A percentile compares a stretch with the other conserved stretches of the same genome.
Conservation (phyloP, 2,113 vertebrate genomes). For the Phrynosoma platyrhinos region DNA sequence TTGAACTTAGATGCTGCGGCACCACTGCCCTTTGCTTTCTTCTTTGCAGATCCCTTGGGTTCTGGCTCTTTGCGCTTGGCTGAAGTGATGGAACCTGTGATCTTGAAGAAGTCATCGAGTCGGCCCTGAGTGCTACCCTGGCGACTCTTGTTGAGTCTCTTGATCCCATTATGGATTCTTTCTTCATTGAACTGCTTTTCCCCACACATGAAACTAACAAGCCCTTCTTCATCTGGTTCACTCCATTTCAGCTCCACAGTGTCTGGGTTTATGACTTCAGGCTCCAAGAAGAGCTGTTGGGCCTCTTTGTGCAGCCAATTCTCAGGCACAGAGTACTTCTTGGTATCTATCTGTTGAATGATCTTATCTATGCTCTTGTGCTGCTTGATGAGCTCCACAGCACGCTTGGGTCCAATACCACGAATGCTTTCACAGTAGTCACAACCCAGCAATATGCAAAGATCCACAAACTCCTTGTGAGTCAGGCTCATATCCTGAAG, state of each 20-base stretch:
- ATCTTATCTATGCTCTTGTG: slow-evolving; percentile 94
- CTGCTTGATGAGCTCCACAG: slow-evolving; percentile 93
- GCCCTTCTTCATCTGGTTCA: slow-evolving; percentile 87
- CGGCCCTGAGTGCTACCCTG: slow-evolving; percentile 96
- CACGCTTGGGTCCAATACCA: slow-evolving; percentile 95
- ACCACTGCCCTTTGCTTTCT: slow-evolving; percentile 85
- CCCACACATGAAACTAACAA: slow-evolving; percentile 89
- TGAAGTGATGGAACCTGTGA: slow-evolving; percentile 93
- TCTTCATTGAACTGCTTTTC: slow-evolving; percentile 98
- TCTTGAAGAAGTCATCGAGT: slow-evolving; percentile 94
- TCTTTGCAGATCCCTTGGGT: slow-evolving; percentile 87
- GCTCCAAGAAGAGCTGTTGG: slow-evolving; percentile 88
- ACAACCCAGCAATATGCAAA: slow-evolving; percentile 95
- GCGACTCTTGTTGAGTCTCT: slow-evolving; percentile 89
- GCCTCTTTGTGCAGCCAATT: slow-evolving; percentile 94
- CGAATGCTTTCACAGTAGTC: slow-evolving; percentile 98
- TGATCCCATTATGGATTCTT: slow-evolving; percentile 88
- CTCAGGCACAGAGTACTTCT: slow-evolving; percentile 89
- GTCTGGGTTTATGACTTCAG: slow-evolving; percentile 87
- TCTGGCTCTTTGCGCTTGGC: slow-evolving; percentile 91
- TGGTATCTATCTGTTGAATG: slow-evolving; percentile 87
- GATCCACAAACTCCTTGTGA: slow-evolving; percentile 93
- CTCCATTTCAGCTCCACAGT: slow-evolving; percentile 89
- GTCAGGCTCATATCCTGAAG: slow-evolving; percentile 88
- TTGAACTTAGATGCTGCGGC: slow-evolving; percentile 79